Base-by-base conservation (phyloP, 2,797 vertebrate genomes). In the Sarcoramphus papa region DNA sequence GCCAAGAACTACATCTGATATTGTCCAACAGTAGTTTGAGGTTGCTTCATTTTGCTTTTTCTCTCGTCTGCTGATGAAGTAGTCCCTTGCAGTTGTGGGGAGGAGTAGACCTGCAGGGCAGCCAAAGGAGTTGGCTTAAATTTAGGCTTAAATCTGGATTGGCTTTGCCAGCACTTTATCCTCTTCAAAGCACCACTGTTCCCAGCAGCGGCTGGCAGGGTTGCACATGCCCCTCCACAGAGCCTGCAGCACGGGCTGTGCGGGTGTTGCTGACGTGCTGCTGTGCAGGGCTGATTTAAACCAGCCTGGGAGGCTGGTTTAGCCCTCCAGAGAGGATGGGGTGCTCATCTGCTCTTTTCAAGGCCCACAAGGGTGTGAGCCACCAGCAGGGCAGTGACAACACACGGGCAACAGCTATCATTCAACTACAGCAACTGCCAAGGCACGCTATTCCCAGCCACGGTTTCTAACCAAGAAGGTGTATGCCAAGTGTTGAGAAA, bases 281-380 rank as follows among this genome's bases (percentile, higher is more conserved):
- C 28, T 1, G 0, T 40, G n/a, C 25, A 41, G n/a, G 47, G 10
- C 27, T 54, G 12, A 48, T 12, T 10, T 35, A 56, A 75, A 30
- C n/a, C 37, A 30, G 4, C 13, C 22, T 23, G 20, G 33, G 28
- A 64, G 37, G 19, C 37, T 60, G n/a, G 4, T 43, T 54, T 54
- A 76, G 31, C 16, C 5, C 48, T 37, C 17, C 1, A 0, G 43
- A 40, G 63, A 40, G 28, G 33, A 12, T 8, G 15, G 13, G 37
- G 7, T 28, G 50, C 43, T 68, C 11, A 3, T 25, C 37, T 65
- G n/a, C 22, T 59, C 7, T 4, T 59, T 41, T 33, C 0, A 0
- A 64, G 56, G 14, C 5, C 37, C 0, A 0, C 1, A 2, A 57
- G 22, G 30, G 12, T 51, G 12, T 51, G 14, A 81, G 22, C 40